phyloP scores from a whole-genome alignment of 1,140 invertebrate species.

The Gonatopus flavifemur region DNA sequence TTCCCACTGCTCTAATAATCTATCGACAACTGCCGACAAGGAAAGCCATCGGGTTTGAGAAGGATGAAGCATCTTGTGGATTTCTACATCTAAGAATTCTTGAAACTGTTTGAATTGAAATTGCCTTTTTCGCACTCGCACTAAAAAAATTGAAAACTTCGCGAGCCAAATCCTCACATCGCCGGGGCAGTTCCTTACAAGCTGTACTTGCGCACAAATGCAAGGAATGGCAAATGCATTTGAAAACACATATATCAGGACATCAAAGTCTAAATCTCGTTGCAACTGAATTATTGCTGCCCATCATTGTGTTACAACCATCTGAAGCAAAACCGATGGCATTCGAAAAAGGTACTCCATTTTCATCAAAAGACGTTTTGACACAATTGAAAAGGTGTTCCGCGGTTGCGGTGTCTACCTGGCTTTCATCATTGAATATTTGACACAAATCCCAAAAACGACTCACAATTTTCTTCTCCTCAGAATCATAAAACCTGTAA shows the following conservation, averaged over 20 bases:
- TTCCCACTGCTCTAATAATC: slow-evolving; percentile 25
- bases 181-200: too few species aligned
- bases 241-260: slow-evolving; percentile 41
- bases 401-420: slow-evolving; percentile 36
- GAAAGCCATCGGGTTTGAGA: slow-evolving; percentile 25
- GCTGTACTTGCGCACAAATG: slow-evolving; percentile 49
- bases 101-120: slow-evolving; percentile 26
- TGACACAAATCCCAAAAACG: too few species aligned
- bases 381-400: slow-evolving; percentile 30
- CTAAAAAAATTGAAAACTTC: slow-evolving; percentile 37
- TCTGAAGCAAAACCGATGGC: slow-evolving; percentile 49
- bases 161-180: too few species aligned
- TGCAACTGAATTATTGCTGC: slow-evolving; percentile 40
- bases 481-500: slow-evolving; percentile 35
- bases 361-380: slow-evolving; percentile 27
- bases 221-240: too few species aligned
- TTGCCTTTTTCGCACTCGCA: slow-evolving; percentile 41
- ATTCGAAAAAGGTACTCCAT: slow-evolving; percentile 35
- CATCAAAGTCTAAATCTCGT: slow-evolving; percentile 26
- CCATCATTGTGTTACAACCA: slow-evolving; percentile 47
- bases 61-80: too few species aligned
- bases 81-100: slow-evolving; percentile 13
- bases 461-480: slow-evolving; percentile 27
- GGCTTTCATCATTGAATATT: slow-evolving; percentile 38
- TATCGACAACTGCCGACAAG: slow-evolving; percentile 13